Conservation (phyloP, 2,888 invertebrate species). For the Zhuqinia jingwanae region DNA sequence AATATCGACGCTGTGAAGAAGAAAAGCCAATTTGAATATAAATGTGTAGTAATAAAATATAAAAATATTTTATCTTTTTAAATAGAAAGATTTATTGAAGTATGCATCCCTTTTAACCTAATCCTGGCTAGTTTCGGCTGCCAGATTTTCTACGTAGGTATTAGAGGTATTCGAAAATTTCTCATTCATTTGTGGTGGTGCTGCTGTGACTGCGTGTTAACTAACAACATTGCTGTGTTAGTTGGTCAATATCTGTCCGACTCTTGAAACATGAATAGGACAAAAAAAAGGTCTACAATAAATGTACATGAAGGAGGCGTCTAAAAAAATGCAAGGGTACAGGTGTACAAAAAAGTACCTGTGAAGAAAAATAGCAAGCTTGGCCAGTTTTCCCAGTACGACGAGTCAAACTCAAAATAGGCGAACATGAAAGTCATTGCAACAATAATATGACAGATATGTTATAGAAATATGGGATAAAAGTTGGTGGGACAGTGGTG, state of each 20-base stretch:
- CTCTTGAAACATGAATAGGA: conserved; percentile 18
- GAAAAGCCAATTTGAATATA: conserved; percentile 18
- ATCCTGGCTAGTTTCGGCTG: conserved; percentile 11
- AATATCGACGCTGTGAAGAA: background rate
- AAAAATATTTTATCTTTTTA: conserved; percentile 16
- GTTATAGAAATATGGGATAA: conserved; percentile 54
- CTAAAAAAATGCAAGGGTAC: conserved; percentile 49
- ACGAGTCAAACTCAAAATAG: background rate
- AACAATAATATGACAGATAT: conserved; percentile 42
- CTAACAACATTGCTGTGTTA: conserved; percentile 38
- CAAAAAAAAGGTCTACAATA: conserved; percentile 9
- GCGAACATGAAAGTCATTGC: conserved; percentile 7
- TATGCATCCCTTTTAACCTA: background rate
- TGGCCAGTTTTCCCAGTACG: conserved; percentile 59
- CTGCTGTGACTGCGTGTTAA: background rate
- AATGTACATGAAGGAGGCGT: background rate
- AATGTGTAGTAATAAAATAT: background rate
- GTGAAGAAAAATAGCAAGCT: conserved; percentile 33
- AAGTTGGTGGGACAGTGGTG: conserved; percentile 30
- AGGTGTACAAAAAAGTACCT: conserved; percentile 1
- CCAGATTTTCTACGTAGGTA: background rate
- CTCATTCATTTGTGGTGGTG: background rate
- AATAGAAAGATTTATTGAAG: conserved; percentile 20
- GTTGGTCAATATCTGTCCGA: conserved; percentile 23
- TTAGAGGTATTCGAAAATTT: background rate